Percentiles rank a stretch among this genome's conserved stretches.
Conservation (phyloP, 2,797 vertebrate species). For the Anguilla obscura region DNA sequence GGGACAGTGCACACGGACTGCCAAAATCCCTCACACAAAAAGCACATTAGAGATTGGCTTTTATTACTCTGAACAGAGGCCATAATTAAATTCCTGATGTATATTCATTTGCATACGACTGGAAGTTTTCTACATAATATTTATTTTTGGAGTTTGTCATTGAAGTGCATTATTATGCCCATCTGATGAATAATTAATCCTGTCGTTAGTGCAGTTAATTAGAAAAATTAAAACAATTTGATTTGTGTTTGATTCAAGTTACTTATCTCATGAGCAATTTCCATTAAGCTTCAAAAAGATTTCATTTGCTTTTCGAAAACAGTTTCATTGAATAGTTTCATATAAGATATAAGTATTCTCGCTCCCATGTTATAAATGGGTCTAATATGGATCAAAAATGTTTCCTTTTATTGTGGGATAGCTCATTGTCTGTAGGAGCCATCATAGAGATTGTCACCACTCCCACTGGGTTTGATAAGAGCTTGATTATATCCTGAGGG, state of each 20-base stretch:
- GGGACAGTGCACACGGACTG: neutral
- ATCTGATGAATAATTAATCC: neutral
- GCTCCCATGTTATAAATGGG: neutral
- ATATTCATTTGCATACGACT: neutral
- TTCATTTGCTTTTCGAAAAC: neutral
- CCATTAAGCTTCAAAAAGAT: neutral
- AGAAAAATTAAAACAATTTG: neutral
- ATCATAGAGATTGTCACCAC: neutral
- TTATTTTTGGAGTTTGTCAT: neutral
- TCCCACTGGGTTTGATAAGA: neutral
- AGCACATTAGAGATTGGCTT: neutral
- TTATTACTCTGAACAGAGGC: neutral
- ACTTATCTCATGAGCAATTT: neutral
- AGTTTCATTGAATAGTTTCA: neutral
- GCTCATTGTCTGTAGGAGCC: neutral
- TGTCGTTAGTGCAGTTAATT: slow-evolving; percentile 1
- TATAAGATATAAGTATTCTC: too few relatives aligned
- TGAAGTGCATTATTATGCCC: neutral
- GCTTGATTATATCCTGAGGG: neutral
- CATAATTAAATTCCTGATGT: neutral
- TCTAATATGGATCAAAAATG: neutral
- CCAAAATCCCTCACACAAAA: neutral
- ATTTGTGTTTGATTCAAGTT: neutral
- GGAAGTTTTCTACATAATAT: neutral
- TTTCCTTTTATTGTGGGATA: neutral